Evolutionary conservation across 2,113 vertebrate genomes (phyloP), one percentile per base, ranked within the genome.

Genomic region (Sigmodon hispidus): DNA sequence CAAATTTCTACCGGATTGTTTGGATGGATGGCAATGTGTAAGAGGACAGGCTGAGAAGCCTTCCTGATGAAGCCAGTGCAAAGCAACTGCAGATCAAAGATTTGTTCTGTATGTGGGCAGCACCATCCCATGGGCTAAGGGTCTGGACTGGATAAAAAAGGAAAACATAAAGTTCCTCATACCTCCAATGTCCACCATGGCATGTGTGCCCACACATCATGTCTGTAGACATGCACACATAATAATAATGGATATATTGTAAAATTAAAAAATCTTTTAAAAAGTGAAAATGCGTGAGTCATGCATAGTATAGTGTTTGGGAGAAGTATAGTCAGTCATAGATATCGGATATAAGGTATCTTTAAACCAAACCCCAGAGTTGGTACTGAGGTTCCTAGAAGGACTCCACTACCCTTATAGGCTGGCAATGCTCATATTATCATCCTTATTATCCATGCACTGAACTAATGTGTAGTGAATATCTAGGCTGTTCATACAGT

Each of bases 341-440:
- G 8, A 22, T 67, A 34, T 65, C 9, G 43, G 43, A 16, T 55
- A 57, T 45, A 89, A 75, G 50, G 63, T 31, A 65, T n/a, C 67
- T 87, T 16, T 36, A 48, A 92, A 93, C 63, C 76, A 48, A 92
- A 93, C 63, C 76, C 86, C 1, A 70, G 91, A 81, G 17, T 16
- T 65, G 16, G 9, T 59, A 29, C 36, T 57, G 7, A 10, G 50
- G n/a, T n/a, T 50, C 50, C 26, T 22, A 63, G 43, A 76, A 88
- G 43, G 40, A 69, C 55, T 80, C 61, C 48, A 43, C 26, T 40
- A 22, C 34, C 36, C 6, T 55, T 45, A 73, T 3, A 57, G 67
- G 10, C 77, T 40, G 45, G 55, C 5, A 59, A 36, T 87, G n/a
- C 36, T 76, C 79, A 67, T 31, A 36, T 43, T 36, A 73, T 24